Conservation (phyloP, 2,797 vertebrate species). For the Propithecus perrieri region DNA sequence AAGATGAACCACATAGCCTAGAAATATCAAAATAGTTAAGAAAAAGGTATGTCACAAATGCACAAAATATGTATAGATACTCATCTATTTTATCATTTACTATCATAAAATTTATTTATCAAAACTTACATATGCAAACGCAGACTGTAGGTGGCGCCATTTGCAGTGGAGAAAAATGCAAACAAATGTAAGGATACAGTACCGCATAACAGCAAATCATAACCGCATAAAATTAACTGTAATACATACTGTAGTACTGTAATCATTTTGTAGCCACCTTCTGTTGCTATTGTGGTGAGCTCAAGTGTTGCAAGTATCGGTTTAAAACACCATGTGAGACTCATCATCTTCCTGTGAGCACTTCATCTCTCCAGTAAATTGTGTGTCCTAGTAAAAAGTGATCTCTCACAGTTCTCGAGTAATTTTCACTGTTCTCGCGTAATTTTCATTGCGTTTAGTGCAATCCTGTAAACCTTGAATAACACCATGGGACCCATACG, state of each 20-base stretch:
- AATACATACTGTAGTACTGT: not conserved
- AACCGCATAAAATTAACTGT: not conserved
- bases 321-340: not conserved
- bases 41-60: not conserved
- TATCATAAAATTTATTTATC: not conserved
- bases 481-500: not conserved
- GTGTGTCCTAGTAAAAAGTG: not conserved
- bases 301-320: not conserved
- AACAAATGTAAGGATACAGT: not conserved
- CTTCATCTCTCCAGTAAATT: not conserved
- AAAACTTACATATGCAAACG: not conserved
- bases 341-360: not conserved
- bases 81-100: not conserved
- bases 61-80: not conserved
- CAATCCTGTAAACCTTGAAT: not conserved
- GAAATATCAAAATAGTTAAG: not conserved
- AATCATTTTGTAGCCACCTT: not conserved
- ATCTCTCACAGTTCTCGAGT: not conserved
- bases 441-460: not conserved
- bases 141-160: not conserved
- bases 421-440: not conserved
- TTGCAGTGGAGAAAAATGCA: not conserved
- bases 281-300: not conserved
- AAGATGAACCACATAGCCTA: not conserved
- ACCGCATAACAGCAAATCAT: not conserved